These are phyloP conservation scores for Elachura formosa DNA, from an alignment of 2,113 vertebrate genomes.

Conservation along the genomic window DNA sequence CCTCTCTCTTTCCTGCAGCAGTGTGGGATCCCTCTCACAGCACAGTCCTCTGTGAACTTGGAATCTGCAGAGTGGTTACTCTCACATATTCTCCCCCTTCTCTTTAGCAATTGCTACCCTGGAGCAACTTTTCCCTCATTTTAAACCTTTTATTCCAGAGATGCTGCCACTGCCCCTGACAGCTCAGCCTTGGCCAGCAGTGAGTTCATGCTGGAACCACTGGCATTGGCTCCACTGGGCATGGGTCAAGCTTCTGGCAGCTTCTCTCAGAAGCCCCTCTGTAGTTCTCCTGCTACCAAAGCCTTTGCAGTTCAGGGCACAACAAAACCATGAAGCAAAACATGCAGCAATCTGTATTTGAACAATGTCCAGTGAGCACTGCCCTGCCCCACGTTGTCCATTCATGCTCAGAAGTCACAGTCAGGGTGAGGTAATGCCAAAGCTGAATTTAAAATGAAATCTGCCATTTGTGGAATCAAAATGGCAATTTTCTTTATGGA, in stretches of 20 bases:
- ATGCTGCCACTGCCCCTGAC: background rate
- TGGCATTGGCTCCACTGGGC: background rate
- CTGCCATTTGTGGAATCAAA: background rate
- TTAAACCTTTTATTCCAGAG: background rate
- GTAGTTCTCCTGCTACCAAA: background rate
- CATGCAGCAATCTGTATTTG: rapidly evolving
- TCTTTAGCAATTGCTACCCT: background rate
- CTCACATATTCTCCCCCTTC: background rate
- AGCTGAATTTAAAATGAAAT: background rate
- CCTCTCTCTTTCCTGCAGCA: background rate
- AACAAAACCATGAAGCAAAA: background rate
- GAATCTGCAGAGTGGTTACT: background rate
- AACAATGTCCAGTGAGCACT: background rate
- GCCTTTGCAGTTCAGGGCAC: background rate
- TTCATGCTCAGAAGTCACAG: background rate
- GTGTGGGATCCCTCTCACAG: background rate
- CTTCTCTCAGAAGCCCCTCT: background rate
- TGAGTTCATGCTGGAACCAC: background rate
- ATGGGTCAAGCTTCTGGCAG: background rate
- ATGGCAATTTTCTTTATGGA: background rate
- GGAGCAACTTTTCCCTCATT: background rate
- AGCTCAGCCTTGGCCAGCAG: background rate
- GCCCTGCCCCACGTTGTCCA: background rate
- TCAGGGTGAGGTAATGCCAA: background rate
- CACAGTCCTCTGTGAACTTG: background rate